These are phyloP conservation scores for Tangara arthus DNA, from an alignment of 2,797 vertebrate genomes.

Conservation along the genomic window DNA sequence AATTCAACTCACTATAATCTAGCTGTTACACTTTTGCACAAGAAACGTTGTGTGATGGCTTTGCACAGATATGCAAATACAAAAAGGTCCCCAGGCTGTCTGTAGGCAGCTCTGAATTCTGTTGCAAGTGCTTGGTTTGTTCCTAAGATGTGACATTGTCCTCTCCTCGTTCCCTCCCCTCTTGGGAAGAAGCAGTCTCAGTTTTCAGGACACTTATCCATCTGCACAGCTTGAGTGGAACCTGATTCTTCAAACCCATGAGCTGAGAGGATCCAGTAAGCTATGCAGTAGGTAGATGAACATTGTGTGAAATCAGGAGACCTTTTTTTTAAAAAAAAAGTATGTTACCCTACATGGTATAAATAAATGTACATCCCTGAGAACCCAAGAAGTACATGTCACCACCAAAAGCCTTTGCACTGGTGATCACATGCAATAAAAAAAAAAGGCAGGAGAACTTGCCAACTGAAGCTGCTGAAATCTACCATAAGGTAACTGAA, in stretches of 20 bases:
- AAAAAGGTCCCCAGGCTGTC: neutral
- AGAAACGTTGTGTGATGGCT: neutral
- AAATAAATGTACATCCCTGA: neutral
- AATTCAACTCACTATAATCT: neutral
- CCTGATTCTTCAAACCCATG: neutral
- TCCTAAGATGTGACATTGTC: neutral
- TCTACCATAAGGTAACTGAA: neutral
- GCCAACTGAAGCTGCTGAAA: neutral
- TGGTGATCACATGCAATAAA: rapidly evolving
- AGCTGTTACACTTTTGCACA: neutral
- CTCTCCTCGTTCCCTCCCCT: rapidly evolving
- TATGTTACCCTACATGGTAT: neutral
- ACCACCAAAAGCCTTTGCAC: neutral
- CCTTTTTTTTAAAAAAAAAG: neutral
- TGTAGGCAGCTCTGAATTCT: neutral
- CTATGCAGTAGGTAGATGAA: neutral
- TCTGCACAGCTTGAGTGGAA: neutral
- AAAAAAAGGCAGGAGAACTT: rapidly evolving
- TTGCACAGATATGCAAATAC: neutral
- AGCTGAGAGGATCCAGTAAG: neutral
- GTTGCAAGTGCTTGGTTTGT: neutral
- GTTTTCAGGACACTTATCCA: neutral
- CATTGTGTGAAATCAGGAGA: neutral
- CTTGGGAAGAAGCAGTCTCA: neutral
- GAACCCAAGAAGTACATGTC: neutral